A percentile compares a stretch with the other conserved stretches of the same genome.
phyloP scores from a whole-genome alignment of 2,113 vertebrate genomes.

The Orcinus orca region DNA sequence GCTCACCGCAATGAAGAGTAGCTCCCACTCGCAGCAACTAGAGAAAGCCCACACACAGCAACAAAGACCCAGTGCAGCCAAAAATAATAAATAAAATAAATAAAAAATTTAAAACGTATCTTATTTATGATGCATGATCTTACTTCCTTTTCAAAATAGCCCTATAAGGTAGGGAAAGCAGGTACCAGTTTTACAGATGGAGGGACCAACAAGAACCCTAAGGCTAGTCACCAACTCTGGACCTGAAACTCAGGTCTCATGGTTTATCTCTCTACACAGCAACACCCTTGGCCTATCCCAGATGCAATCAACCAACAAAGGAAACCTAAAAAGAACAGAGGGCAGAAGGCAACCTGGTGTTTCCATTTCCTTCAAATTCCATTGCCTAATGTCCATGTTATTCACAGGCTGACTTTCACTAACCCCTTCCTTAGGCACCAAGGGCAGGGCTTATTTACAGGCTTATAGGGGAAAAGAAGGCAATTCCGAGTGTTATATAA shows the following conservation, averaged over 20 bases:
- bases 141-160: neutral
- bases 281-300: neutral
- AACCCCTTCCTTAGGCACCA: neutral
- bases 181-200: neutral
- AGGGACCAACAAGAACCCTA: neutral
- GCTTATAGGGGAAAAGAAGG: neutral
- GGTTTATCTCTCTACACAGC: neutral
- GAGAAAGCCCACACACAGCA: too few species aligned
- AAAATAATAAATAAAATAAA: too few species aligned
- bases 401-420: neutral
- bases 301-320: neutral
- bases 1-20: too few species aligned
- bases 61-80: too few species aligned
- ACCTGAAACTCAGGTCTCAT: neutral
- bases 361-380: neutral
- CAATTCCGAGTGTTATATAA: neutral
- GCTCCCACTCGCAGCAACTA: too few species aligned
- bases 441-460: neutral
- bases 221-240: neutral
- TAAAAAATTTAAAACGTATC: neutral
- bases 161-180: neutral
- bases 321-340: neutral
- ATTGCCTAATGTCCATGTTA: neutral
- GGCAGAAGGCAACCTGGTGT: neutral
- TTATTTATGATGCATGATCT: neutral